phyloP scores from a whole-genome alignment of 2,888 invertebrate genomes.

The Acleris laterana region DNA sequence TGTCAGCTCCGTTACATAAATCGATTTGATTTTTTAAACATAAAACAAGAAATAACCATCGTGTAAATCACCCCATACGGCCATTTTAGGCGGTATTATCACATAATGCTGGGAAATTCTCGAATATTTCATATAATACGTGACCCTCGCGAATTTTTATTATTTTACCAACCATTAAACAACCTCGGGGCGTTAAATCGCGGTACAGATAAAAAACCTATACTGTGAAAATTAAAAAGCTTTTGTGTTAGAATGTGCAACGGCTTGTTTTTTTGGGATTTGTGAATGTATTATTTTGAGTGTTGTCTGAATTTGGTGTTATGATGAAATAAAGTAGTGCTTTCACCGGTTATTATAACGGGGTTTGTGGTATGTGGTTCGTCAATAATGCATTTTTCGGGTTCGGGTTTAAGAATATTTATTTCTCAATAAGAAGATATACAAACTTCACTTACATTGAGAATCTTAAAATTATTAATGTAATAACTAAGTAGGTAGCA shows the following conservation, averaged over 20 bases:
- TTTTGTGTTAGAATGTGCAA: neutral
- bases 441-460: too few species aligned
- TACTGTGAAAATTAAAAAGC: neutral
- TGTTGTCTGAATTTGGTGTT: too few species aligned
- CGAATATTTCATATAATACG: slow-evolving; percentile 16
- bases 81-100: slow-evolving; percentile 14
- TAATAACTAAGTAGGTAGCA: too few species aligned
- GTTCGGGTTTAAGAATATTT: too few species aligned
- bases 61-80: slow-evolving; percentile 4
- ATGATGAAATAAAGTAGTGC: too few species aligned
- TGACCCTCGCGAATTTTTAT: slow-evolving; percentile 17
- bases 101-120: slow-evolving; percentile 5
- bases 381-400: too few species aligned
- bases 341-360: too few species aligned
- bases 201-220: slow-evolving; percentile 14
- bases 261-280: neutral
- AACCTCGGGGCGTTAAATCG: slow-evolving; percentile 18
- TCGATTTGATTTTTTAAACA: neutral
- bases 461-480: too few species aligned
- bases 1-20: too few species aligned
- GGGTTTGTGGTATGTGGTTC: too few species aligned
- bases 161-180: slow-evolving; percentile 28
- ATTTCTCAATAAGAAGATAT: too few species aligned
- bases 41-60: slow-evolving; percentile 2
- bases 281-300: neutral